Conservation (phyloP, 2,113 vertebrate species). For the Elaphurus davidianus region DNA sequence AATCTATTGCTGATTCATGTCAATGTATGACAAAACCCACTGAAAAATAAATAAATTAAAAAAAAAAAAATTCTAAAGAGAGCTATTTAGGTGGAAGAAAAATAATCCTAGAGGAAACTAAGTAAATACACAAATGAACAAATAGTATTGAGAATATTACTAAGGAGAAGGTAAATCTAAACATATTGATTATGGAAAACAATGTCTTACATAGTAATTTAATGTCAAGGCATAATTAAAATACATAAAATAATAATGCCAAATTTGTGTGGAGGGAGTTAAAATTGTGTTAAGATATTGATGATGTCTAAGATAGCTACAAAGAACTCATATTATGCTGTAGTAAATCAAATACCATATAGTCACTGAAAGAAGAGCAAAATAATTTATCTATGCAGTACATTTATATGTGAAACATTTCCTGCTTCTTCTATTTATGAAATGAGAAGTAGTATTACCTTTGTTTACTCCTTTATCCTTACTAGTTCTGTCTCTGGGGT, state of each 20-base stretch:
- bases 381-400: background rate
- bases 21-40: no score
- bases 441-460: background rate
- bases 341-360: background rate
- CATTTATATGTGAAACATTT: background rate
- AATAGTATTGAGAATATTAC: background rate
- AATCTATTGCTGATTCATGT: no score
- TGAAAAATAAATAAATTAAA: no score
- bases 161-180: background rate
- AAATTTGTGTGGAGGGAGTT: background rate
- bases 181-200: background rate
- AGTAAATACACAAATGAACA: background rate
- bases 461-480: background rate
- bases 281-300: background rate
- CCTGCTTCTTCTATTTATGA: background rate
- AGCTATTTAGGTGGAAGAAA: background rate
- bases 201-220: background rate
- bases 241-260: background rate
- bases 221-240: background rate
- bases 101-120: background rate
- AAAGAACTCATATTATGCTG: background rate
- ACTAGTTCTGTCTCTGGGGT: background rate
- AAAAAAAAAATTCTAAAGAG: background rate
- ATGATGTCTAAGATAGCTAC: background rate
- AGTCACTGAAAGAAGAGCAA: background rate